Percentiles rank a stretch among this genome's conserved stretches.
These are phyloP conservation scores for Agrotis exclamationis DNA, from an alignment of 2,888 invertebrate genomes.

Conservation along the genomic window DNA sequence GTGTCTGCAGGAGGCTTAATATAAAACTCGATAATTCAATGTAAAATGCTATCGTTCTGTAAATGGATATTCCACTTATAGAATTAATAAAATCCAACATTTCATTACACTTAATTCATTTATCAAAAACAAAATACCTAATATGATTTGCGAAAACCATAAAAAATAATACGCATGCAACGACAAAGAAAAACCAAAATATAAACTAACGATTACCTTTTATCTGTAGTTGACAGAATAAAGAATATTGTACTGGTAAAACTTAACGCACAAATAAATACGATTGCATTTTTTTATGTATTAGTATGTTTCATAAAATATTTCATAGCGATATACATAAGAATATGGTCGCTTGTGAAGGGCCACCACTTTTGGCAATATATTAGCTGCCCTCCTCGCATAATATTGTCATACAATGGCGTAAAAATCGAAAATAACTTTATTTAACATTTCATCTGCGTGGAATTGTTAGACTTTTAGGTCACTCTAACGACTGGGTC, in stretches of 20 bases:
- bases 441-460: too few relatives aligned
- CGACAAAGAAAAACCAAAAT: not conserved
- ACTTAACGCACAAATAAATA: slow-evolving; percentile 20
- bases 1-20: too few relatives aligned
- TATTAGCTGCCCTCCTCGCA: too few relatives aligned
- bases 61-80: too few relatives aligned
- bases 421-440: too few relatives aligned
- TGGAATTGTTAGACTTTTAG: too few relatives aligned
- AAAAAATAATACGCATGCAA: slow-evolving; percentile 1
- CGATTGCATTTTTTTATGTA: slow-evolving; percentile 19
- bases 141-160: slow-evolving; percentile 2
- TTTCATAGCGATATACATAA: slow-evolving; percentile 12
- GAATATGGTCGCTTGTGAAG: slow-evolving; percentile 1
- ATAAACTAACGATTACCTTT: slow-evolving; percentile 20
- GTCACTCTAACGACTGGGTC: too few relatives aligned
- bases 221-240: slow-evolving; percentile 13
- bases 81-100: not conserved
- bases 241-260: slow-evolving; percentile 9
- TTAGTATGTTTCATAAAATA: slow-evolving; percentile 3
- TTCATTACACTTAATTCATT: not conserved
- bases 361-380: too few relatives aligned
- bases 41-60: not conserved
- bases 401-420: too few relatives aligned
- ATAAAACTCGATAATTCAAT: too few relatives aligned
- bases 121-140: not conserved